Percentiles rank a stretch among this genome's conserved stretches.
Evolutionary conservation across 2,888 invertebrate species (phyloP).

Genomic region (Dasysyrphus tricinctus): DNA sequence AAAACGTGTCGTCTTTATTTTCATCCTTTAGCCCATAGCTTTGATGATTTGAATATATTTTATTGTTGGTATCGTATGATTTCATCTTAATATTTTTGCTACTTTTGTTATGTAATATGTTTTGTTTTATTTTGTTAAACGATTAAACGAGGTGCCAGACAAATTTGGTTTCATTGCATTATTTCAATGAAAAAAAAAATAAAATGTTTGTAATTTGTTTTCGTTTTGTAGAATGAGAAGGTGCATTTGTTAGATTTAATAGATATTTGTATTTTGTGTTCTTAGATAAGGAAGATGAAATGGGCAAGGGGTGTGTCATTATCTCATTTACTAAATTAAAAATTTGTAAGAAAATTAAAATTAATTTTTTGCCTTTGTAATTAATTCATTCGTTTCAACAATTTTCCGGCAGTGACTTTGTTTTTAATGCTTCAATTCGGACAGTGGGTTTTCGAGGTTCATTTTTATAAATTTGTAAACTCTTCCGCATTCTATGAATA

Average conservation of each 20-base stretch:
- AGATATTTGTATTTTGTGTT: not conserved
- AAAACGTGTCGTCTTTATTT: not conserved
- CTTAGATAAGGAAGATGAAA: not conserved
- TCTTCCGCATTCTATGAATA: slow-evolving; percentile 37
- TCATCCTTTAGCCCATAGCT: slow-evolving; percentile 34
- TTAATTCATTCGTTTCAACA: slow-evolving; percentile 63
- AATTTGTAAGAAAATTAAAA: not conserved
- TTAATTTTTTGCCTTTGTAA: not conserved
- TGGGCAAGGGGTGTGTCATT: not conserved
- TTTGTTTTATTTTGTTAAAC: slow-evolving; percentile 45
- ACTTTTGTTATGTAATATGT: slow-evolving; percentile 62
- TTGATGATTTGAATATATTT: slow-evolving; percentile 30
- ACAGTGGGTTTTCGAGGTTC: slow-evolving; percentile 17
- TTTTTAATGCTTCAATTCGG: slow-evolving; percentile 13
- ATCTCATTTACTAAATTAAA: not conserved
- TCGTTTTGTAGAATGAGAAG: not conserved
- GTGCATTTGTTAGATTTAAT: not conserved
- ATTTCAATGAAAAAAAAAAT: slow-evolving; percentile 7
- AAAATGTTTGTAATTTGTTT: slow-evolving; percentile 44
- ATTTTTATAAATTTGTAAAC: slow-evolving; percentile 24
- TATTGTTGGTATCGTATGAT: slow-evolving; percentile 61
- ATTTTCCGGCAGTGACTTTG: slow-evolving; percentile 56
- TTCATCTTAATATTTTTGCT: slow-evolving; percentile 48
- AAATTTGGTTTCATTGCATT: slow-evolving; percentile 32
- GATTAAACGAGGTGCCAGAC: slow-evolving; percentile 56